These are phyloP conservation scores for Ectropis grisescens DNA, from an alignment of 1,140 invertebrate species.

Conservation along the genomic window DNA sequence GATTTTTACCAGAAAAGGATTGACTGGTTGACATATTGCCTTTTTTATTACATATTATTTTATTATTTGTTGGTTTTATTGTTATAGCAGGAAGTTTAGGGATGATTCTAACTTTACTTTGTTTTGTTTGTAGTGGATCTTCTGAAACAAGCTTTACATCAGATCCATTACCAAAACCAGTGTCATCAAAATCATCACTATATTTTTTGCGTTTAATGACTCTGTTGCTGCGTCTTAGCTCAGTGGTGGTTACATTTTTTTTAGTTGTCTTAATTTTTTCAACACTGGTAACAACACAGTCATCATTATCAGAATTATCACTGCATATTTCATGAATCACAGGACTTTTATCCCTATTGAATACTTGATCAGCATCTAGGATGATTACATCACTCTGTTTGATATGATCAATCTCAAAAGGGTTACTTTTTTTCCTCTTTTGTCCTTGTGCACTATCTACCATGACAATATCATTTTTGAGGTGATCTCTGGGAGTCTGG, in stretches of 20 bases:
- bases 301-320: conserved; percentile 39
- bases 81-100: conserved; percentile 24
- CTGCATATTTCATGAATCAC: conserved; percentile 34
- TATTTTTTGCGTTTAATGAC: conserved; percentile 76
- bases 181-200: conserved; percentile 74
- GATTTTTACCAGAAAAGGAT: conserved; percentile 86
- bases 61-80: too few relatives aligned
- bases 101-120: conserved; percentile 79
- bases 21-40: conserved; percentile 74
- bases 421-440: conserved; percentile 19
- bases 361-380: conserved; percentile 19
- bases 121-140: conserved; percentile 80
- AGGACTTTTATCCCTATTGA: conserved; percentile 20
- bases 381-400: conserved; percentile 23
- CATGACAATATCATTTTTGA: conserved; percentile 28
- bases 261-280: conserved; percentile 2
- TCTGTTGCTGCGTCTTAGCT: conserved; percentile 73
- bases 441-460: conserved; percentile 31
- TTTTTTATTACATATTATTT: conserved; percentile 42
- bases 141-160: conserved; percentile 76
- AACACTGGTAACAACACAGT: conserved; percentile 10
- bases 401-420: too few relatives aligned
- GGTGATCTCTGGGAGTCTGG: conserved; percentile 19
- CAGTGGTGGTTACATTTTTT: conserved; percentile 5
- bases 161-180: conserved; percentile 72